phyloP scores from a whole-genome alignment of 2,113 vertebrate species.

The Lepisosteus osseus region DNA sequence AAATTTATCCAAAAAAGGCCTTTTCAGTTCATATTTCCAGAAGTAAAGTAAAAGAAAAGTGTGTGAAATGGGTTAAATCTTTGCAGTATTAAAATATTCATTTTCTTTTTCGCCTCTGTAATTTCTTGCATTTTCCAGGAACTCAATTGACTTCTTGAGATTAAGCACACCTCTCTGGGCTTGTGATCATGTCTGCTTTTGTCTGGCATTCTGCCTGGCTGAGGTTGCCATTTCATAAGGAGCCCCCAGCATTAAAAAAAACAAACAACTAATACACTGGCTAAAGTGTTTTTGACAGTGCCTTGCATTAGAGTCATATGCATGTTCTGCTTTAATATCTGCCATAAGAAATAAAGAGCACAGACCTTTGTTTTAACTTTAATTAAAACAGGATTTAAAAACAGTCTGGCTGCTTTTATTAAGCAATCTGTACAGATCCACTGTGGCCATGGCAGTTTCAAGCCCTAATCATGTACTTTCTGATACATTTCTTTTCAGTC shows the following conservation, averaged over 20 bases:
- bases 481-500: background rate
- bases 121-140: background rate
- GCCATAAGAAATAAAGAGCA: background rate
- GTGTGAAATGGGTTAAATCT: too few species aligned
- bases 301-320: slow-evolving; percentile 1
- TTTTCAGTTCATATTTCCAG: too few species aligned
- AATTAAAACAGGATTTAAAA: slow-evolving; percentile 2
- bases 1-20: too few species aligned
- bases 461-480: background rate
- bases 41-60: too few species aligned
- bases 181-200: background rate
- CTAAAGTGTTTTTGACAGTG: slow-evolving; percentile 1
- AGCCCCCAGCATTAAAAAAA: background rate
- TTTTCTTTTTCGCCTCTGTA: background rate
- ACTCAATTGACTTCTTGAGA: background rate
- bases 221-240: background rate
- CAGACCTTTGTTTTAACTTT: background rate
- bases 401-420: background rate
- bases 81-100: too few species aligned
- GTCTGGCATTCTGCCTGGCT: background rate
- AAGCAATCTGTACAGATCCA: background rate
- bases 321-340: background rate
- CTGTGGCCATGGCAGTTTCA: background rate
- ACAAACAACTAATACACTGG: background rate
- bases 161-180: background rate